These are phyloP conservation scores for Tuberolachnus salignus DNA, from an alignment of 2,888 invertebrate species.

Conservation along the genomic window DNA sequence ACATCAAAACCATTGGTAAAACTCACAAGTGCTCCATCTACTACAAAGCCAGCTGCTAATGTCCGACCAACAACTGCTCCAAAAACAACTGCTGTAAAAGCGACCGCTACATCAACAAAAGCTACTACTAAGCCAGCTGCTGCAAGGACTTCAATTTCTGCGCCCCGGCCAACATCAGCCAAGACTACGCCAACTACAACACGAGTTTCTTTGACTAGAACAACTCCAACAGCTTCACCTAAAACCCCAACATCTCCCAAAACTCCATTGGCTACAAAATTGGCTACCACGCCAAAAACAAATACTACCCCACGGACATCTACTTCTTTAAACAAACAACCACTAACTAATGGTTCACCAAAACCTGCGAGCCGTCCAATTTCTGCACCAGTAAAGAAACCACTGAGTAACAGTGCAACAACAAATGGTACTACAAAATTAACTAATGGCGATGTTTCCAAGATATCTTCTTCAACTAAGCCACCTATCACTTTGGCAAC, in stretches of 20 bases:
- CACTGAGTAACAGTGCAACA: slow-evolving; percentile 1
- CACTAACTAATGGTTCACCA: slow-evolving; percentile 38
- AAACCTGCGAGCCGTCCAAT: slow-evolving; percentile 37
- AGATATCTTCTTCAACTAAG: slow-evolving; percentile 43
- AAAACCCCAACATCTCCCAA: slow-evolving; percentile 46
- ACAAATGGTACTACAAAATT: slow-evolving; percentile 42
- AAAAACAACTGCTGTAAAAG: slow-evolving; percentile 59
- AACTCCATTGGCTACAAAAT: slow-evolving; percentile 58
- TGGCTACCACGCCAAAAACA: slow-evolving; percentile 44
- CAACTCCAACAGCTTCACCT: slow-evolving; percentile 33
- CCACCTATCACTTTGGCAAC: slow-evolving; percentile 53
- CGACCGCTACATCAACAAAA: slow-evolving; percentile 60
- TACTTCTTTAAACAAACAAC: slow-evolving; percentile 35
- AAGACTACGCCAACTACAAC: slow-evolving; percentile 42
- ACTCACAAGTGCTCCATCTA: slow-evolving; percentile 50
- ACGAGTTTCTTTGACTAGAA: slow-evolving; percentile 32
- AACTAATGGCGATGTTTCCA: slow-evolving; percentile 53
- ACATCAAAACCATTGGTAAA: slow-evolving; percentile 57
- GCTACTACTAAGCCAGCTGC: slow-evolving; percentile 61
- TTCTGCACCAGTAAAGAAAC: slow-evolving; percentile 46
- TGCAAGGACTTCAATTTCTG: slow-evolving; percentile 59
- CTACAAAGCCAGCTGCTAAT: slow-evolving; percentile 46
- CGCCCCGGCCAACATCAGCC: slow-evolving; percentile 34
- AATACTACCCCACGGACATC: slow-evolving; percentile 14
- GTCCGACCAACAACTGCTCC: slow-evolving; percentile 58